phyloP scores from a whole-genome alignment of 2,113 vertebrate species.

The Oncorhynchus tshawytscha region DNA sequence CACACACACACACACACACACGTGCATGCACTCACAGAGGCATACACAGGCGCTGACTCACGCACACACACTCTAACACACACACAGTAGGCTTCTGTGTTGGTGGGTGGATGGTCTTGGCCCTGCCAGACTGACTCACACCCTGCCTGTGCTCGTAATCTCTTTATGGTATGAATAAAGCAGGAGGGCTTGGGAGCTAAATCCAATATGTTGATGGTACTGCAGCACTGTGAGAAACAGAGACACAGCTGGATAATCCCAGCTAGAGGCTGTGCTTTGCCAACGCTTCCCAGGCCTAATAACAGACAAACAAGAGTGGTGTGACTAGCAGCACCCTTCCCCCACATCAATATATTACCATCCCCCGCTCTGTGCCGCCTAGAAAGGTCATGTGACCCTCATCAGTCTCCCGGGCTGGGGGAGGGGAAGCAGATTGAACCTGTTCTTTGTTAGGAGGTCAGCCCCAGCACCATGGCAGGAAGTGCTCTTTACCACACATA shows the following conservation, averaged over 20 bases:
- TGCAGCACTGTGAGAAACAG: constrained; percentile 33
- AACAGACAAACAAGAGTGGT: constrained; percentile 61
- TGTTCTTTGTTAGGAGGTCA: constrained; percentile 91
- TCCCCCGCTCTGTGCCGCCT: constrained; percentile 75
- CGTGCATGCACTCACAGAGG: background rate
- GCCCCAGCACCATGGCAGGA: constrained; percentile 69
- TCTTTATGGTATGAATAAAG: constrained; percentile 54
- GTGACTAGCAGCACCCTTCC: constrained; percentile 62
- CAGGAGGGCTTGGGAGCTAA: constrained; percentile 36
- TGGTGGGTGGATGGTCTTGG: constrained; percentile 18
- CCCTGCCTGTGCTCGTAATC: constrained; percentile 9
- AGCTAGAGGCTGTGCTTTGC: constrained; percentile 41
- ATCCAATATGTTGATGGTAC: constrained; percentile 52
- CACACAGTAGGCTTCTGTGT: constrained; percentile 7
- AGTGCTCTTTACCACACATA: constrained; percentile 72
- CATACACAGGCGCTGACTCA: background rate
- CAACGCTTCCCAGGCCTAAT: constrained; percentile 45
- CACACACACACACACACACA: background rate
- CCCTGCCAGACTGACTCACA: constrained; percentile 24
- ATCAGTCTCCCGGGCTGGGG: constrained; percentile 73
- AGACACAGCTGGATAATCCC: constrained; percentile 54
- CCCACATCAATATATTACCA: constrained; percentile 67
- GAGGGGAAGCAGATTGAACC: constrained; percentile 78
- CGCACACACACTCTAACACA: background rate
- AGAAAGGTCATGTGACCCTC: constrained; percentile 85